These are phyloP conservation scores for Campopleginae sp. DNA, from an alignment of 2,888 invertebrate genomes.

Conservation along the genomic window DNA sequence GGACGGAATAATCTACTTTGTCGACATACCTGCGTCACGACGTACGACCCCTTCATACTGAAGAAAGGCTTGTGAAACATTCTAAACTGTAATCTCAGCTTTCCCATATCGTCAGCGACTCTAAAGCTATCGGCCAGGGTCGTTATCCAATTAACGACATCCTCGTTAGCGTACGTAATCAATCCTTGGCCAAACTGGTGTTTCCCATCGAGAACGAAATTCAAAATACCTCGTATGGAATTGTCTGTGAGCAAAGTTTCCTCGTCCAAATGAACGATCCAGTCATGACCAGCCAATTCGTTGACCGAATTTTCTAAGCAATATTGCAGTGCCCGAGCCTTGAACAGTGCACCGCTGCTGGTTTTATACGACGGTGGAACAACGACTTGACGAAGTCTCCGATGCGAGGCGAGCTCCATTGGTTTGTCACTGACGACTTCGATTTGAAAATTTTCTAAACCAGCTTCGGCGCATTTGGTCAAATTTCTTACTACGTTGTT, in stretches of 20 bases:
- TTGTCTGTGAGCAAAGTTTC: constrained; percentile 97
- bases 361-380: constrained; percentile 95
- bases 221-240: constrained; percentile 94
- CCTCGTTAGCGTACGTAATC: constrained; percentile 98
- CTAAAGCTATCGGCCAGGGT: constrained; percentile 98
- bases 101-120: constrained; percentile 99
- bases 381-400: constrained; percentile 93
- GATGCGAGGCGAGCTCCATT: constrained; percentile 90
- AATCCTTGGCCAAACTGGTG: constrained; percentile 98
- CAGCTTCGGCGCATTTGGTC: constrained; percentile 94
- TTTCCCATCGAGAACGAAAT: constrained; percentile 97
- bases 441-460: constrained; percentile 97
- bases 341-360: constrained; percentile 96
- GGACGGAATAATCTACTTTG: not conserved
- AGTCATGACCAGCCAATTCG: constrained; percentile 93
- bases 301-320: constrained; percentile 97
- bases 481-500: constrained; percentile 94
- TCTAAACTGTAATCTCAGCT: constrained; percentile 95
- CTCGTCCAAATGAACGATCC: constrained; percentile 99
- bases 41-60: constrained; percentile 99
- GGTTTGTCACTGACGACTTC: constrained; percentile 98
- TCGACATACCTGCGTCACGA: constrained; percentile 93
- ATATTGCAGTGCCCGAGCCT: constrained; percentile 97
- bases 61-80: constrained; percentile 97
- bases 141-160: constrained; percentile 98